A percentile compares a stretch with the other conserved stretches of the same genome.
Conservation (phyloP, 2,113 vertebrate species). For the Ptychochromis oligacanthus region DNA sequence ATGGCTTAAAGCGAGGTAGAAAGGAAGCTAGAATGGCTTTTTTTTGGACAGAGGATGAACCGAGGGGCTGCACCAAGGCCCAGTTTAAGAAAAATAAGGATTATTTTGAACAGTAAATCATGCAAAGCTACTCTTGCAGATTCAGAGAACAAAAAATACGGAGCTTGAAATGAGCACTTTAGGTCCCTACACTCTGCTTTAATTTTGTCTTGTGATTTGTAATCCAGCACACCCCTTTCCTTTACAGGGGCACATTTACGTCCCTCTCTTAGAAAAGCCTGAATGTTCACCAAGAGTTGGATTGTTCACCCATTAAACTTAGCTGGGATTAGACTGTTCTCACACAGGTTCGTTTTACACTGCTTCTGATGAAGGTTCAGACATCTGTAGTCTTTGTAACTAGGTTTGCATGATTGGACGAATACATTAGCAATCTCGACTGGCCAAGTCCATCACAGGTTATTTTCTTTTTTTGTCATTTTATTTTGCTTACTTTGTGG, state of each 20-base stretch:
- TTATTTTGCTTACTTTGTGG: fast-evolving
- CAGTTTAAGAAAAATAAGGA: not conserved
- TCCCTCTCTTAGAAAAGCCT: not conserved
- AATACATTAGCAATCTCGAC: too few relatives aligned
- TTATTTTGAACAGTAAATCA: not conserved
- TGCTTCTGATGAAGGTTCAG: not conserved
- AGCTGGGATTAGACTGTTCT: not conserved
- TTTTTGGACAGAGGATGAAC: not conserved
- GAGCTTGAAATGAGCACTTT: not conserved
- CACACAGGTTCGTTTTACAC: not conserved
- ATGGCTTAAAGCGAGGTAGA: not conserved
- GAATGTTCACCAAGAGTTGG: not conserved
- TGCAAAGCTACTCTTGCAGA: not conserved
- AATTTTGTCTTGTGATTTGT: not conserved
- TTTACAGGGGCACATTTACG: not conserved
- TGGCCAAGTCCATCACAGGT: not conserved
- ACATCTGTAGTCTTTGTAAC: too few relatives aligned
- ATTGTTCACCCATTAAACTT: not conserved
- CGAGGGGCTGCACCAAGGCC: fast-evolving
- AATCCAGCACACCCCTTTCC: not conserved
- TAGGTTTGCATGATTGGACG: too few relatives aligned
- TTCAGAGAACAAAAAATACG: not conserved
- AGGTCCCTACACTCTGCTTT: not conserved
- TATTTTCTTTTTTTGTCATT: not conserved
- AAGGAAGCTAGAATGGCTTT: fast-evolving